phyloP scores from a whole-genome alignment of 2,888 invertebrate genomes.

The Malthinus seriepunctatus region DNA sequence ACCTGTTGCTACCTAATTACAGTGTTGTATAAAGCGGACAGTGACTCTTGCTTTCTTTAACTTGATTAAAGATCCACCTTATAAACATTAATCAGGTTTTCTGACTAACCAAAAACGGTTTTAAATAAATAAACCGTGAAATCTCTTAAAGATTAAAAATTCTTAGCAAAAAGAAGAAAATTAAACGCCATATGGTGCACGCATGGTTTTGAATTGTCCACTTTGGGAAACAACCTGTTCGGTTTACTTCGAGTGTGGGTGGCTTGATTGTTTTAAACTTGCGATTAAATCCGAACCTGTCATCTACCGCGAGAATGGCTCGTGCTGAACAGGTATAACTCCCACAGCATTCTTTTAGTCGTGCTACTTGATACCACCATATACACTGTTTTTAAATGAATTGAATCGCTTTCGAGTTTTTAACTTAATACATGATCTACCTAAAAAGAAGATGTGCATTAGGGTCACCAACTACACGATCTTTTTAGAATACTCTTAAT shows the following conservation, averaged over 20 bases:
- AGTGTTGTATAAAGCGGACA: slow-evolving; percentile 28
- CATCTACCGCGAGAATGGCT: slow-evolving; percentile 22
- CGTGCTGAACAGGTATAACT: slow-evolving; percentile 38
- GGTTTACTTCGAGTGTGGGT: slow-evolving; percentile 27
- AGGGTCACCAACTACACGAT: neutral
- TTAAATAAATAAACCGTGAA: slow-evolving; percentile 36
- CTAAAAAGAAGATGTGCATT: neutral
- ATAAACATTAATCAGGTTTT: slow-evolving; percentile 21
- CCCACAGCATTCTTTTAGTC: slow-evolving; percentile 37
- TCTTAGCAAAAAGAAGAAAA: slow-evolving; percentile 33
- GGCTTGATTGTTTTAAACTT: slow-evolving; percentile 20
- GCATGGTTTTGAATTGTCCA: slow-evolving; percentile 31
- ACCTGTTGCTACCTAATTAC: slow-evolving; percentile 35
- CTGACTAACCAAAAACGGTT: slow-evolving; percentile 30
- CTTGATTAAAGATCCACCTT: slow-evolving; percentile 16
- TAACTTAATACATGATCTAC: neutral
- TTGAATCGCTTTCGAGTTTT: slow-evolving; percentile 22
- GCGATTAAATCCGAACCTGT: slow-evolving; percentile 23
- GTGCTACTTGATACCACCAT: slow-evolving; percentile 35
- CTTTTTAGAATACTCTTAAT: neutral
- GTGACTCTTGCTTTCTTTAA: slow-evolving; percentile 34
- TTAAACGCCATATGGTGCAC: slow-evolving; percentile 36
- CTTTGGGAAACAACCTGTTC: slow-evolving; percentile 22
- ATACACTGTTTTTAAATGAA: slow-evolving; percentile 26
- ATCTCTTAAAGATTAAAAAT: slow-evolving; percentile 36